phyloP scores from a whole-genome alignment of 2,888 invertebrate genomes.

The Keiferia lycopersicella region DNA sequence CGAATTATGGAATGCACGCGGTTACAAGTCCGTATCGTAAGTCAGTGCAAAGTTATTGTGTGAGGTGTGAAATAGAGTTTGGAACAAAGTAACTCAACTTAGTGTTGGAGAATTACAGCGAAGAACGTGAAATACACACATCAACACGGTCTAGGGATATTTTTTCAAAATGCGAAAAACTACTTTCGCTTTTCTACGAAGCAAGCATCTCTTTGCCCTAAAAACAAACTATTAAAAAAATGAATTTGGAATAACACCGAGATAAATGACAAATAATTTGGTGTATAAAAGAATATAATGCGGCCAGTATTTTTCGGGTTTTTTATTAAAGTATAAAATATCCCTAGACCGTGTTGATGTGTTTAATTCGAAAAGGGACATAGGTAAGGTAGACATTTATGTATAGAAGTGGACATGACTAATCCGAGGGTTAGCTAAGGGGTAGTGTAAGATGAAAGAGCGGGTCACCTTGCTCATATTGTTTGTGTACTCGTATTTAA shows the following conservation, averaged over 20 bases:
- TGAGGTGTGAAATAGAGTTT: conserved; percentile 19
- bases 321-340: no score
- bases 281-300: no score
- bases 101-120: not conserved
- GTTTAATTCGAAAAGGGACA: no score
- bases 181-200: no score
- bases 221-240: no score
- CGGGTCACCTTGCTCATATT: conserved; percentile 9
- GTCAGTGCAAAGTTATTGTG: conserved; percentile 16
- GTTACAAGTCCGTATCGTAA: conserved; percentile 6
- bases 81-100: conserved; percentile 24
- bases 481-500: not conserved
- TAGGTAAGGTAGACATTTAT: not conserved
- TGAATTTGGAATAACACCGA: no score
- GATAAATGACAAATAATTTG: no score
- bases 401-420: not conserved
- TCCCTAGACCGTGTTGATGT: no score
- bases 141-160: no score
- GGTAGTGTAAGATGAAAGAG: conserved; percentile 8
- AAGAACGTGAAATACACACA: not conserved
- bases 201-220: no score
- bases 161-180: no score
- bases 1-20: not conserved
- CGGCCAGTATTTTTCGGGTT: no score
- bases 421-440: conserved; percentile 5